Percentiles rank a stretch among this genome's conserved stretches.
These are phyloP conservation scores for Theonella swinhoei DNA, from an alignment of 37 sponge, comb jelly and placozoan genomes.

Conservation along the genomic window DNA sequence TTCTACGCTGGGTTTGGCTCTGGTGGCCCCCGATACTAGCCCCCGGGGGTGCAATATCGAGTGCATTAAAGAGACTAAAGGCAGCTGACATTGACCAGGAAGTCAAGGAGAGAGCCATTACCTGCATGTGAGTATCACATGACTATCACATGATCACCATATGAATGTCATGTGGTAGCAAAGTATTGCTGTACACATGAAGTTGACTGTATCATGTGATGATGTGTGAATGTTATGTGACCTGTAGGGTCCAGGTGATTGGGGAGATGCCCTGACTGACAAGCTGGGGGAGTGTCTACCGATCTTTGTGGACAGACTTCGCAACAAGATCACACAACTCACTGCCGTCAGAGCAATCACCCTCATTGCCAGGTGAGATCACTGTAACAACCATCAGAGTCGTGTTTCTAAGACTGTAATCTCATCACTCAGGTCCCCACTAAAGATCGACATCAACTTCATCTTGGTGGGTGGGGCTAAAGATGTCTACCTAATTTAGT, in stretches of 20 bases:
- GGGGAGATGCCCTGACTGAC: constrained; percentile 68
- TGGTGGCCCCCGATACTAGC: constrained; percentile 98
- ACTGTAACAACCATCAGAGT: too few species aligned
- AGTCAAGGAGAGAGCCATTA: constrained; percentile 98
- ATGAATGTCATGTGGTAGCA: constrained; percentile 36
- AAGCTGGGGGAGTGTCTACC: constrained; percentile 85
- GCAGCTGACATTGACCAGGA: constrained; percentile 99
- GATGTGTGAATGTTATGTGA: not conserved
- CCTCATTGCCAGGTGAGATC: constrained; percentile 88
- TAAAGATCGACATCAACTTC: constrained; percentile 78
- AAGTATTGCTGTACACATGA: too few species aligned
- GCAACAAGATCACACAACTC: constrained; percentile 94
- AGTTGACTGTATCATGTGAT: too few species aligned
- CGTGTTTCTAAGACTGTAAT: not conserved
- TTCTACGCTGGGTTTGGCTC: constrained; percentile 78
- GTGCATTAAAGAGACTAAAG: constrained; percentile 83
- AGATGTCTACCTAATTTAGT: too few species aligned
- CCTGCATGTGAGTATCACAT: constrained; percentile 81
- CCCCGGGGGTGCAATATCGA: constrained; percentile 92
- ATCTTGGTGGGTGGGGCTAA: constrained; percentile 92
- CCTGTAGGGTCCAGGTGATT: constrained; percentile 82
- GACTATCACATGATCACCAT: constrained; percentile 89
- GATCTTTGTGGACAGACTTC: constrained; percentile 89
- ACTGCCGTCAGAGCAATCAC: constrained; percentile 91
- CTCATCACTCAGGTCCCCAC: constrained; percentile 70